Base-by-base conservation (phyloP, 2,113 vertebrate genomes). In the Galbula dea region DNA sequence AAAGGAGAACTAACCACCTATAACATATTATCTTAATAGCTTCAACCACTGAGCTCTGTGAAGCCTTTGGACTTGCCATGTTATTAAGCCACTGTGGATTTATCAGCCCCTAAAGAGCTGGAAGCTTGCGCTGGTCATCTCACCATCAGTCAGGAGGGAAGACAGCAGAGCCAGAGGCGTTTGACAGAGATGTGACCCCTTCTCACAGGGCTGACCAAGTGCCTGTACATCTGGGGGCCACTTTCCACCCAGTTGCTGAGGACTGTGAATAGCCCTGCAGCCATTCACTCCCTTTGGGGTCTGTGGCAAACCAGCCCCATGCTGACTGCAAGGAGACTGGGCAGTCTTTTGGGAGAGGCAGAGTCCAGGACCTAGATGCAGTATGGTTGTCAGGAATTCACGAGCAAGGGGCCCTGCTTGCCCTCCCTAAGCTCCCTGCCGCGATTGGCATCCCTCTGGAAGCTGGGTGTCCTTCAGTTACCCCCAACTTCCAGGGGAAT, bases 201-300 rank as follows among this genome's bases (percentile, higher is more conserved):
- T 39, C 67, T 52, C 6, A 0, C 37, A 43, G 43, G n/a, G 26
- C 5, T 66, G 52, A 46, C 41, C 52, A n/a, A 46, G 48, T 5
- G 23, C 37, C 34, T 13, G 0, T 14, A 45, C 26, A 9, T 17
- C 22, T 6, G 0, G 15, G 39, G 15, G 39, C 10, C 6, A 1
- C 62, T 58, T 45, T 36, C 43, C 9, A 3, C 12, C 39, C n/a
- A 22, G 69, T 43, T 29, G 20, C n/a, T 32, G 54, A 23, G n/a
- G 12, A 14, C 5, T 36, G 32, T 58, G 45, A 12, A 15, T 3
- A 59, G 49, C 71, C 21, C n/a, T 22, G 20, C 48, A 62, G 68
- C 10, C 0, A 0, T 36, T 57, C 26, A 14, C 43, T 30, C 20
- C 29, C 41, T 16, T 6, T 2, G 6, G 29, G 21, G 18, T 2